These are phyloP conservation scores for Alfaro cultratus DNA, from an alignment of 2,797 vertebrate species.

Conservation along the genomic window DNA sequence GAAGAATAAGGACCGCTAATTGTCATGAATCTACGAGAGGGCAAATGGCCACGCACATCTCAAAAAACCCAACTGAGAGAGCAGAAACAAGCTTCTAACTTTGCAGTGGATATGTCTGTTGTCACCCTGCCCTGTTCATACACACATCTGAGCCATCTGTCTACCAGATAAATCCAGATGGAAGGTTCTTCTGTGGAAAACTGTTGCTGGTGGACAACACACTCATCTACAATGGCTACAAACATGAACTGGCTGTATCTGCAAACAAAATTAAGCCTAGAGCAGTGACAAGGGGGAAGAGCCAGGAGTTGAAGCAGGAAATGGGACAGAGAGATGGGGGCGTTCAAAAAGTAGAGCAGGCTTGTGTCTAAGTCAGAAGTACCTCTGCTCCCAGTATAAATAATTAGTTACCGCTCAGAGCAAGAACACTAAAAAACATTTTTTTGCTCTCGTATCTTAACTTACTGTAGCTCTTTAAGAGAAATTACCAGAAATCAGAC, in stretches of 20 bases:
- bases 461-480: not conserved
- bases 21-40: constrained; percentile 40
- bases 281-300: constrained; percentile 34
- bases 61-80: constrained; percentile 36
- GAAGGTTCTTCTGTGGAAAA: constrained; percentile 21
- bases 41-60: constrained; percentile 28
- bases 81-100: constrained; percentile 24
- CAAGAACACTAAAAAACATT: not conserved
- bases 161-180: constrained; percentile 23
- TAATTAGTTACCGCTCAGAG: not conserved
- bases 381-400: not conserved
- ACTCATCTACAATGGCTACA: constrained; percentile 27
- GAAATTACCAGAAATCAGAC: not conserved
- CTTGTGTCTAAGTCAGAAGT: constrained; percentile 44
- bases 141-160: constrained; percentile 17
- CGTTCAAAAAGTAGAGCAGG: constrained; percentile 41
- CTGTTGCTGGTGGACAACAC: constrained; percentile 13
- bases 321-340: not conserved
- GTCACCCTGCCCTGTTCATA: constrained; percentile 15
- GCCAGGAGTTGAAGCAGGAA: not conserved
- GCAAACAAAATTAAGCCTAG: constrained; percentile 51
- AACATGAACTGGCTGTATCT: constrained; percentile 32
- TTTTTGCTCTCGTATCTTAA: not conserved
- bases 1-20: constrained; percentile 23
- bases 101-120: constrained; percentile 27